Conservation (phyloP, 2,113 vertebrate species). For the Procapra przewalskii region DNA sequence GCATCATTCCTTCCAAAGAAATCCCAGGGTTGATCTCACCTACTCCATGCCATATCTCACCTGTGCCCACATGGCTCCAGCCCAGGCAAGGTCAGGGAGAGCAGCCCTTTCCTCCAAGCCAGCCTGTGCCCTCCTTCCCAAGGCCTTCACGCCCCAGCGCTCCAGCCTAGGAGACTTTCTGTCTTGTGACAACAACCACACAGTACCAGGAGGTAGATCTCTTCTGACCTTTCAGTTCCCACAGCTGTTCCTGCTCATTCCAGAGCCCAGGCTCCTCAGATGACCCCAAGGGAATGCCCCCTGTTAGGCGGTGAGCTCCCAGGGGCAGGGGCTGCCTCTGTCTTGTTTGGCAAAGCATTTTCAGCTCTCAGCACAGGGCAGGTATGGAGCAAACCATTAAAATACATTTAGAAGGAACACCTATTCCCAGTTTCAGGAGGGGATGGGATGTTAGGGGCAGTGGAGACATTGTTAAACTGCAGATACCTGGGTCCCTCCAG, state of each 20-base stretch:
- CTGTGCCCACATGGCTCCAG: no score
- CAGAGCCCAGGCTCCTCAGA: background rate
- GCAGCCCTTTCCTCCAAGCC: background rate
- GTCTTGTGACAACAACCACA: background rate
- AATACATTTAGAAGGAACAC: background rate
- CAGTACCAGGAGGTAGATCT: background rate
- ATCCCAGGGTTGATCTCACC: no score
- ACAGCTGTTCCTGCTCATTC: background rate
- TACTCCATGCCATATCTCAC: rapidly evolving
- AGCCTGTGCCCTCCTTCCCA: background rate
- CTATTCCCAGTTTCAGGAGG: background rate
- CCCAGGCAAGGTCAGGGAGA: background rate
- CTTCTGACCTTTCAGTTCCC: background rate
- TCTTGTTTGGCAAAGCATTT: background rate
- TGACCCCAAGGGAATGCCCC: background rate
- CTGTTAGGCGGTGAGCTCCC: background rate
- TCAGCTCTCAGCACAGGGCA: background rate
- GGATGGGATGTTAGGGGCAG: background rate
- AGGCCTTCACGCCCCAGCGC: background rate
- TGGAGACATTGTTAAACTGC: background rate
- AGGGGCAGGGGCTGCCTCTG: background rate
- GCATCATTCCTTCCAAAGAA: no score
- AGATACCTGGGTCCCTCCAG: background rate
- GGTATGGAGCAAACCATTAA: background rate
- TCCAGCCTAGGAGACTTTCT: background rate